Evolutionary conservation across 53 echinoderm and acorn worm species (phyloP).

Genomic region (Echinarachnius parma): DNA sequence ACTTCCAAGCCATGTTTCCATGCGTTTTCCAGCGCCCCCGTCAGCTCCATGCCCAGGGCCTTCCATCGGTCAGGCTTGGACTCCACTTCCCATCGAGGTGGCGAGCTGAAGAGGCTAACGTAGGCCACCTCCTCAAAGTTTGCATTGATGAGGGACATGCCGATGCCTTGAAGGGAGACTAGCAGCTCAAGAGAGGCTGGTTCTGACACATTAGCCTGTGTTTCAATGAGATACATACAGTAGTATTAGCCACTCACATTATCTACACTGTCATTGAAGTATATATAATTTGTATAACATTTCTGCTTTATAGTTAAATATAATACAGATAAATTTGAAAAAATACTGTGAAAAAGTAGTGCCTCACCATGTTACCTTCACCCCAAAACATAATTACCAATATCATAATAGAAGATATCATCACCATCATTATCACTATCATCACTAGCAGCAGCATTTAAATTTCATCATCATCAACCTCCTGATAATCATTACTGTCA

Average conservation of each 20-base stretch:
- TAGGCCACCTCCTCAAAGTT: conserved; percentile 95
- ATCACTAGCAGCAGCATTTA: background rate
- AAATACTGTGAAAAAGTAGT: too few species aligned
- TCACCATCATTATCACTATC: background rate
- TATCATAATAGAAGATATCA: background rate
- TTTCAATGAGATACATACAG: too few species aligned
- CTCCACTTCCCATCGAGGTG: conserved; percentile 95
- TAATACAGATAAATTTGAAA: too few species aligned
- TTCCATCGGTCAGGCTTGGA: conserved; percentile 92
- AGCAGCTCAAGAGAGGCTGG: conserved; percentile 83
- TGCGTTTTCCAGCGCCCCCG: conserved; percentile 77
- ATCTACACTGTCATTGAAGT: too few species aligned
- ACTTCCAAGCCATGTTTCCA: conserved; percentile 64
- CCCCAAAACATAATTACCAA: background rate
- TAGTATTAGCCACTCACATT: too few species aligned
- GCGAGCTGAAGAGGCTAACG: conserved; percentile 74
- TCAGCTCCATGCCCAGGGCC: conserved; percentile 82
- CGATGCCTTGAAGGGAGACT: conserved; percentile 76
- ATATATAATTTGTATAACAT: too few species aligned
- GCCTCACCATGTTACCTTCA: too few species aligned
- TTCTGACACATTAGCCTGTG: conserved; percentile 85
- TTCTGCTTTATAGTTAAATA: too few species aligned
- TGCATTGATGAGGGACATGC: conserved; percentile 81
- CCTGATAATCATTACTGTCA: background rate
- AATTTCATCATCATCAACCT: conserved; percentile 8